These are phyloP conservation scores for Bucco capensis DNA, from an alignment of 2,113 vertebrate species.

Conservation along the genomic window DNA sequence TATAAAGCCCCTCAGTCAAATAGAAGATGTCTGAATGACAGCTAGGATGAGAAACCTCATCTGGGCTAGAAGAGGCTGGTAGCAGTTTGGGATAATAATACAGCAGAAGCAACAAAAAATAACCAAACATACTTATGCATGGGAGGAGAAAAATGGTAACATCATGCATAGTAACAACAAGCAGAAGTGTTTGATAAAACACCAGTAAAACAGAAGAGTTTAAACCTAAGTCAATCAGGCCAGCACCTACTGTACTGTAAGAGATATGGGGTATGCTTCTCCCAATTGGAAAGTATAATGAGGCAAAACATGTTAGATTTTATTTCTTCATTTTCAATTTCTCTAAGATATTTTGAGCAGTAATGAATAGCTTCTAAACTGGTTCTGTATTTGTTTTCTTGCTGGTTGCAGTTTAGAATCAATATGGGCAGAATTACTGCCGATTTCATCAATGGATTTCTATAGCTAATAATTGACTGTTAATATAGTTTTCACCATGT, in stretches of 20 bases:
- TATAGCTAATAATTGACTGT: background rate
- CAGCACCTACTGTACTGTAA: background rate
- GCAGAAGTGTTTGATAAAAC: background rate
- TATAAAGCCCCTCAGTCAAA: background rate
- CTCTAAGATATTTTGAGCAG: background rate
- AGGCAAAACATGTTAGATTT: background rate
- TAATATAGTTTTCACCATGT: background rate
- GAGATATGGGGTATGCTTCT: background rate
- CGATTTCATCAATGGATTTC: background rate
- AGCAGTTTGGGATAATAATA: slow-evolving; percentile 51
- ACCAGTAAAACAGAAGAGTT: background rate
- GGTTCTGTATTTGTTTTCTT: background rate
- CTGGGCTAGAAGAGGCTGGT: background rate
- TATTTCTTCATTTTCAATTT: background rate
- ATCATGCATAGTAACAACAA: background rate
- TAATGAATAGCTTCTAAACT: background rate
- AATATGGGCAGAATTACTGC: background rate
- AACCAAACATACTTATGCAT: background rate
- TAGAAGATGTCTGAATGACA: background rate
- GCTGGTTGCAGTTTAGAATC: background rate
- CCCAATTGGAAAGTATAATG: background rate
- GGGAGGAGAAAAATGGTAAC: background rate
- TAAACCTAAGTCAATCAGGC: background rate
- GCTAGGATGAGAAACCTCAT: background rate
- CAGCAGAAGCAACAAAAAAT: background rate